phyloP scores from a whole-genome alignment of 2,888 invertebrate species.

The Caenorhabditis macrosperma region DNA sequence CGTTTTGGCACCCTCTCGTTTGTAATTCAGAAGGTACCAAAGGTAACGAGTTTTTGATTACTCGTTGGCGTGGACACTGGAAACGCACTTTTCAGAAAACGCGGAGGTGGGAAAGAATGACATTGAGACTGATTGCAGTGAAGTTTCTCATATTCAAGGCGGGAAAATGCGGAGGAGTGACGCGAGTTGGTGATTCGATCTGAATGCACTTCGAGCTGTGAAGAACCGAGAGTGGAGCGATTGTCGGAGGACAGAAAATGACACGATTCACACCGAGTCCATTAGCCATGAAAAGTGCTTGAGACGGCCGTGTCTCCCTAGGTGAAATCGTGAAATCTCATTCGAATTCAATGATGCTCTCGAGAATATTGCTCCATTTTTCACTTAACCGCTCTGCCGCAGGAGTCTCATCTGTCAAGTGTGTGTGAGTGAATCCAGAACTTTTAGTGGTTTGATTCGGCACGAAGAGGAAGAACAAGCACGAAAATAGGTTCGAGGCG shows the following conservation, averaged over 20 bases:
- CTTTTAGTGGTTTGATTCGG: slow-evolving; percentile 46
- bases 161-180: neutral
- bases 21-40: slow-evolving; percentile 37
- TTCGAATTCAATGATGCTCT: slow-evolving; percentile 62
- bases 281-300: slow-evolving; percentile 45
- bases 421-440: slow-evolving; percentile 40
- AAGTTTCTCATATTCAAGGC: slow-evolving; percentile 1
- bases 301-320: slow-evolving; percentile 55
- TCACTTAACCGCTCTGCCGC: slow-evolving; percentile 36
- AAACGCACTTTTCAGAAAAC: neutral
- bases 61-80: neutral
- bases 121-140: too few relatives aligned
- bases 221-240: neutral
- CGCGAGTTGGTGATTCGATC: neutral
- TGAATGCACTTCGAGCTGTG: neutral
- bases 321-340: slow-evolving; percentile 61
- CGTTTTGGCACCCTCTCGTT: slow-evolving; percentile 14
- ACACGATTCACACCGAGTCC: slow-evolving; percentile 30
- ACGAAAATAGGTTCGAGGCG: neutral
- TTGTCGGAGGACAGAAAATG: neutral
- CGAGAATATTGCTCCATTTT: slow-evolving; percentile 53
- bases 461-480: neutral
- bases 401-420: slow-evolving; percentile 52
- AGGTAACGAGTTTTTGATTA: neutral
- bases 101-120: neutral